A percentile compares a stretch with the other conserved stretches of the same genome.
Evolutionary conservation across 2,888 invertebrate species (phyloP).

Genomic region (Gymnosoma rotundatum): DNA sequence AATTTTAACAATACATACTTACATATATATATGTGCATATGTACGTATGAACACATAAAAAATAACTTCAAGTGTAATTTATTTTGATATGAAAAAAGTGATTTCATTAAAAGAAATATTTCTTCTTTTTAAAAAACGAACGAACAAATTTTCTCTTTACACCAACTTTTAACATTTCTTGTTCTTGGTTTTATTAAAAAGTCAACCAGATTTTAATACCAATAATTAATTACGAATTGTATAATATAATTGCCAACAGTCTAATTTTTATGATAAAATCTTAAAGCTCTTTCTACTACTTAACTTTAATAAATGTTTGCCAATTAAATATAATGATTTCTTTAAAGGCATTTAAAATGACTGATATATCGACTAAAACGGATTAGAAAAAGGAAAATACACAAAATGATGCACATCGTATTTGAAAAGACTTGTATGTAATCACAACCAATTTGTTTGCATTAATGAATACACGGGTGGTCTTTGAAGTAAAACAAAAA

Average conservation of each 20-base stretch:
- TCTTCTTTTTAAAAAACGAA: not conserved
- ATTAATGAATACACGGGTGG: conserved; percentile 43
- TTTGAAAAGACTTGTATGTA: conserved; percentile 10
- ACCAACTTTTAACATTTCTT: not conserved
- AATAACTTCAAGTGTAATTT: conserved; percentile 47
- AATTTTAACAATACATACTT: conserved; percentile 7
- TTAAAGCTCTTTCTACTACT: not conserved
- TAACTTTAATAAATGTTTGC: not conserved
- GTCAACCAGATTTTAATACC: not conserved
- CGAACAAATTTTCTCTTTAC: no score
- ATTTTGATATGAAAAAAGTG: conserved; percentile 28
- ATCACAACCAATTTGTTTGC: conserved; percentile 33
- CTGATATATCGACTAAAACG: conserved; percentile 22
- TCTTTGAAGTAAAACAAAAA: conserved; percentile 17
- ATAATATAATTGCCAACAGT: not conserved
- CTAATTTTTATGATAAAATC: not conserved
- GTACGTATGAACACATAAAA: not conserved
- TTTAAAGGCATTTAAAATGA: conserved; percentile 21
- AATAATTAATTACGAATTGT: conserved; percentile 28
- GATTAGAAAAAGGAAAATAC: not conserved
- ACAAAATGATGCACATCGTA: not conserved
- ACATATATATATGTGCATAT: no score
- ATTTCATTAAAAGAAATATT: conserved; percentile 9
- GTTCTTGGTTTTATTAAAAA: not conserved
- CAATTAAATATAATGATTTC: conserved; percentile 41